Percentiles rank a stretch among this genome's conserved stretches.
phyloP scores from a whole-genome alignment of 1,140 invertebrate genomes.

The Melanaphis sacchari region DNA sequence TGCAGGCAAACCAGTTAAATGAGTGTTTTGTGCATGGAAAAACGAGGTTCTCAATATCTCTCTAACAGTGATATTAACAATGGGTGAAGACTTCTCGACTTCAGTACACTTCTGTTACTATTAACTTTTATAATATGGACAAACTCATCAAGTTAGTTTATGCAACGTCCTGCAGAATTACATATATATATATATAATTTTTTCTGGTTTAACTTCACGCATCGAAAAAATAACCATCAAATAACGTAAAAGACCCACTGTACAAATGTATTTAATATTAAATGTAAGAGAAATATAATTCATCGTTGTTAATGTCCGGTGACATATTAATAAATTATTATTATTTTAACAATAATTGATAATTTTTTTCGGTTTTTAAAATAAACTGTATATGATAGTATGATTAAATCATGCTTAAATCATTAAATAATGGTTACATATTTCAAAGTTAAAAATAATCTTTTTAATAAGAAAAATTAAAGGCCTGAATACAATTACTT shows the following conservation, averaged over 20 bases:
- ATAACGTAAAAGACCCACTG: neutral
- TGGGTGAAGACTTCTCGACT: slow-evolving; percentile 77
- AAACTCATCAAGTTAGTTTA: slow-evolving; percentile 69
- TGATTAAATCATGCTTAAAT: too few relatives aligned
- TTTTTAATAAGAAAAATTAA: neutral
- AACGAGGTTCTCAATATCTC: slow-evolving; percentile 63
- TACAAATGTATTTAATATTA: neutral
- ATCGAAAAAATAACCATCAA: neutral
- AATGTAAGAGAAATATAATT: neutral
- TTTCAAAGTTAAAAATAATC: neutral
- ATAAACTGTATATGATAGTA: neutral
- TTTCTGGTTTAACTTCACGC: neutral
- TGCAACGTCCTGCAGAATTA: neutral
- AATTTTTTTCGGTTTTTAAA: neutral
- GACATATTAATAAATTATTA: neutral
- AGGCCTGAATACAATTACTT: neutral
- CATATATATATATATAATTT: neutral
- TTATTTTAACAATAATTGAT: neutral
- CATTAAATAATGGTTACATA: neutral
- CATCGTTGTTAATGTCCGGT: neutral
- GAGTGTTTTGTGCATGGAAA: slow-evolving; percentile 28
- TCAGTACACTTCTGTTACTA: slow-evolving; percentile 70
- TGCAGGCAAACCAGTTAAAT: neutral
- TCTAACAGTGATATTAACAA: slow-evolving; percentile 73
- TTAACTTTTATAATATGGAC: slow-evolving; percentile 73